Evolutionary conservation across 1,140 invertebrate species (phyloP), one percentile per base, ranked within the genome.

Genomic region (Heliconius hewitsoni): DNA sequence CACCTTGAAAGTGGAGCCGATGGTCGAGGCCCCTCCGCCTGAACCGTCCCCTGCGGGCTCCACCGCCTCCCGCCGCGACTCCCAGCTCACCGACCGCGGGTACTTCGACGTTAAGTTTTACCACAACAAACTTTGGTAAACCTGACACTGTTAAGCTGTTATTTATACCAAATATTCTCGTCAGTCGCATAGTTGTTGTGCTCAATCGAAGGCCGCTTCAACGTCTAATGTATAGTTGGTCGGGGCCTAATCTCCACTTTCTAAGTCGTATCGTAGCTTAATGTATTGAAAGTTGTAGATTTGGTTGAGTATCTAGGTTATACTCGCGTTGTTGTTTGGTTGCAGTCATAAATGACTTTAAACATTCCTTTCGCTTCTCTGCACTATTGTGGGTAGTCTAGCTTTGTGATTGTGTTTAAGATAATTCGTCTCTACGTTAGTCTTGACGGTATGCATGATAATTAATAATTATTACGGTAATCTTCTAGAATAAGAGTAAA

Each of bases 71-170:
- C 86, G 86, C n/a, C 86, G 86, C 18, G 86, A 88, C 76, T 86
- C 86, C 0, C 90, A 92, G 46, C 84, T 95, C n/a, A 96, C 96
- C 50, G 95, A 96, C 71, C 95, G 95, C 81, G 96, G 96, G 27
- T 96, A 94, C 85, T 95, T 96, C 82, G 96, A 96, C 93, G 90
- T 96, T 50, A 96, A 96, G 85, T 96, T 96, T 89, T 96, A 96
- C 89, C 96, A 96, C 90, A 96, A 96, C 83, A 95, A 95, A 81
- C 91, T 96, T 76, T 96, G 96, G 96, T 96, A 95, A 93, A 52
- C 16, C 18, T 18, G 5, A 5, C 5, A 52, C 96, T 96, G 96
- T 96, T 90, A 57, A 57, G 8, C 19, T 55, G 27, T 23, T 66
- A 13, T 16, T 23, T 66, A 13, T 16, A 27, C 60, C 60, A n/a